Conservation (phyloP, 2,888 invertebrate genomes). For the Amiota mariae region DNA sequence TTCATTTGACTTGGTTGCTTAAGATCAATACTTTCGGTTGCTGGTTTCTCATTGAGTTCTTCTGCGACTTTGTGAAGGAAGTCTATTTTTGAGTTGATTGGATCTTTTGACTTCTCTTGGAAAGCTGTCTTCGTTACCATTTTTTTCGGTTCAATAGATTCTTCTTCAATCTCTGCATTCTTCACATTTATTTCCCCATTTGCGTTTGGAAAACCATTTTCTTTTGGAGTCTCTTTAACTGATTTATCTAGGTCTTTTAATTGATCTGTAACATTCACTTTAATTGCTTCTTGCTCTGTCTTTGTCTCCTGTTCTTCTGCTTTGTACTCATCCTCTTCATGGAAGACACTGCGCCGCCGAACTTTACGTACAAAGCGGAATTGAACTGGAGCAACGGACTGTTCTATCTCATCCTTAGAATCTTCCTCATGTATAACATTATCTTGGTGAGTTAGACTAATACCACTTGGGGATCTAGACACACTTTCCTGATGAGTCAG, state of each 20-base stretch:
- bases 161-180: background rate
- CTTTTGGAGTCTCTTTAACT: background rate
- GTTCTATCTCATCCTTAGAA: constrained; percentile 37
- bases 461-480: background rate
- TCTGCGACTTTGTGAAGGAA: constrained; percentile 51
- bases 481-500: no score
- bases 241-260: background rate
- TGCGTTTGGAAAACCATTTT: background rate
- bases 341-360: constrained; percentile 67
- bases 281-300: background rate
- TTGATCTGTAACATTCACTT: background rate
- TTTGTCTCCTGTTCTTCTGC: background rate
- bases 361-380: constrained; percentile 71
- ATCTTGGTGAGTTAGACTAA: background rate
- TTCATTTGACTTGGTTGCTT: constrained; percentile 20
- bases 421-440: constrained; percentile 35
- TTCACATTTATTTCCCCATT: background rate
- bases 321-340: constrained; percentile 61
- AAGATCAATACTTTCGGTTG: background rate
- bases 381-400: constrained; percentile 52
- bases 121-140: background rate
- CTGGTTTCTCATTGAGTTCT: constrained; percentile 23
- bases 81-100: constrained; percentile 39
- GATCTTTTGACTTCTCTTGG: background rate
- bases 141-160: background rate